Evolutionary conservation across 2,888 invertebrate species (phyloP), one percentile per base, ranked within the genome.

Genomic region (Nemurella pictetii): DNA sequence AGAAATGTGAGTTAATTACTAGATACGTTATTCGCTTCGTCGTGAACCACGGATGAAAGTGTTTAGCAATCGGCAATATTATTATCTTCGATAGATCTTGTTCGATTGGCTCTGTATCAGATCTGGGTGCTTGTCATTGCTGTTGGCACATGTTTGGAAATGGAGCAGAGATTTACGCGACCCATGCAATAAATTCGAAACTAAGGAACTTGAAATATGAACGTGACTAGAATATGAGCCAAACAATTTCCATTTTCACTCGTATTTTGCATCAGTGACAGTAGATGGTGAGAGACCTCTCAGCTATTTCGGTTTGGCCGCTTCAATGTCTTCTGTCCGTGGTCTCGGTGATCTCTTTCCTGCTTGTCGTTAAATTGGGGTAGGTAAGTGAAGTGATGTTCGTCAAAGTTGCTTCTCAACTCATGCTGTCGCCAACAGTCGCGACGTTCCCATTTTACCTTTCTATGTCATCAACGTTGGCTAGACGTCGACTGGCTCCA

Each of bases 1-100:
- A 25, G 75, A 75, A 75, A 75, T 75, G 28, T 75, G 25, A 75
- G 75, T 75, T 75, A 75, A 75, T 75, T 75, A 75, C 26, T 27
- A 9, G 55, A 36, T 36, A 27, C 28, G 12, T 55, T 55, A 55
- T 55, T 55, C 55, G 12, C 55, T 55, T 55, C 55, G 20, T 55
- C 55, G 12, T 7, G 55, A 55, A 75, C 12, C 75, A 28, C 26
- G 75, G 27, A 75, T 75, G 75, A 75, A 75, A 75, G 75, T 75
- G 55, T 55, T 55, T 55, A 55, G 15, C 55, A 55, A 55, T 55
- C 55, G 55, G 55, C 55, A 15, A 55, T 20, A 55, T 55, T 15
- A 55, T 55, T 55, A 55, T 55, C 55, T 55, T 12, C 15, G 55
- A 55, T 20, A 55, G 55, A 55, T 55, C 55, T 55, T 55, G 55